Conservation (phyloP, 2,888 invertebrate genomes). For the Phragmatobia fuliginosa region DNA sequence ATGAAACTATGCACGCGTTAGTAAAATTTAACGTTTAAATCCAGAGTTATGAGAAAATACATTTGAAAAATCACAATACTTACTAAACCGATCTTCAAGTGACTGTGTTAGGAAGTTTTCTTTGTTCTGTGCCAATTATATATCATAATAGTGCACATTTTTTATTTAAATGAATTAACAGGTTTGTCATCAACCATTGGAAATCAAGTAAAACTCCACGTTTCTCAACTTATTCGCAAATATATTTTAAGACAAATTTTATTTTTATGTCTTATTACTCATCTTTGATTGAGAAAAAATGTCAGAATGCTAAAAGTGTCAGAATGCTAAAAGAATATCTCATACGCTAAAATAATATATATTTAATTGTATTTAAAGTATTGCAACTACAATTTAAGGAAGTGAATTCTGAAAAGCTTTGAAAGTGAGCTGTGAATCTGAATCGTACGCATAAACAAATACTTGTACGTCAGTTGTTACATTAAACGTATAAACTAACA, state of each 20-base stretch:
- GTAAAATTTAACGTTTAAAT: too few species aligned
- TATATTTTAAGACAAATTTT: neutral
- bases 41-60: too few species aligned
- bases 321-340: too few species aligned
- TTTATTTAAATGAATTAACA: too few species aligned
- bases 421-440: slow-evolving; percentile 21
- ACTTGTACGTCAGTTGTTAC: slow-evolving; percentile 26
- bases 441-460: slow-evolving; percentile 40
- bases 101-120: too few species aligned
- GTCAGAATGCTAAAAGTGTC: too few species aligned
- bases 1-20: too few species aligned
- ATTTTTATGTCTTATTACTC: neutral
- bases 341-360: too few species aligned
- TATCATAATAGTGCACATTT: neutral
- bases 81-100: too few species aligned
- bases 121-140: too few species aligned
- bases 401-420: neutral
- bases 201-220: neutral
- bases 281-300: neutral
- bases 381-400: neutral
- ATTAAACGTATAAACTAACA: slow-evolving; percentile 40
- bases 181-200: too few species aligned
- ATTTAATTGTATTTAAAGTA: neutral
- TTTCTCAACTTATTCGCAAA: neutral
- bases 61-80: too few species aligned